Percentiles rank a stretch among this genome's conserved stretches.
Conservation (phyloP, 2,113 vertebrate species). For the Casuarius casuarius region DNA sequence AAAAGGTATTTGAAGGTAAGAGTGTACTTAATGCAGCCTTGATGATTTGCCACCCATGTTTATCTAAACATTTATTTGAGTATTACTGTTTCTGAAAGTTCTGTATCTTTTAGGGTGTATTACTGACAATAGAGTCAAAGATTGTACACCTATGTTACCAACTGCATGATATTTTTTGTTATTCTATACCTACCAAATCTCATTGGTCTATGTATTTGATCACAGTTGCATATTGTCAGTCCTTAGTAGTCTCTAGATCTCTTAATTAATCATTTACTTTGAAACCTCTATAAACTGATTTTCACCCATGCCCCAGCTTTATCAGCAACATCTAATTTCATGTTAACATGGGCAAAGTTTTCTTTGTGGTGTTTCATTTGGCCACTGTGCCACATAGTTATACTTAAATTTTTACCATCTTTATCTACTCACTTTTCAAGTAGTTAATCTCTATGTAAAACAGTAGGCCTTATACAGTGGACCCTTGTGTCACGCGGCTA, state of each 20-base stretch:
- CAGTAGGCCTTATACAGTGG: background rate
- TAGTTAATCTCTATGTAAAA: background rate
- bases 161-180: background rate
- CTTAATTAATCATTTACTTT: background rate
- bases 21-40: background rate
- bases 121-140: background rate
- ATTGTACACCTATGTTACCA: background rate
- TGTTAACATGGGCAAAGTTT: background rate
- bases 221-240: background rate
- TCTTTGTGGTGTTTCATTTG: background rate
- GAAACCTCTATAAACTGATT: background rate
- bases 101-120: background rate
- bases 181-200: background rate
- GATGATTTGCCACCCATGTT: background rate
- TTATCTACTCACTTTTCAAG: background rate
- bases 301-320: background rate
- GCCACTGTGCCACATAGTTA: background rate
- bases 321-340: background rate
- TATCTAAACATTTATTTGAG: background rate
- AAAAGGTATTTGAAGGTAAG: slow-evolving; percentile 86
- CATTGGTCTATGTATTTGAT: background rate
- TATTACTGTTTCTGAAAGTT: background rate
- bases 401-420: background rate
- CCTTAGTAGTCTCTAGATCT: background rate
- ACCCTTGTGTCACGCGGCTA: background rate